Evolutionary conservation across 2,888 invertebrate genomes (phyloP).

Genomic region (Catocala fraxini): DNA sequence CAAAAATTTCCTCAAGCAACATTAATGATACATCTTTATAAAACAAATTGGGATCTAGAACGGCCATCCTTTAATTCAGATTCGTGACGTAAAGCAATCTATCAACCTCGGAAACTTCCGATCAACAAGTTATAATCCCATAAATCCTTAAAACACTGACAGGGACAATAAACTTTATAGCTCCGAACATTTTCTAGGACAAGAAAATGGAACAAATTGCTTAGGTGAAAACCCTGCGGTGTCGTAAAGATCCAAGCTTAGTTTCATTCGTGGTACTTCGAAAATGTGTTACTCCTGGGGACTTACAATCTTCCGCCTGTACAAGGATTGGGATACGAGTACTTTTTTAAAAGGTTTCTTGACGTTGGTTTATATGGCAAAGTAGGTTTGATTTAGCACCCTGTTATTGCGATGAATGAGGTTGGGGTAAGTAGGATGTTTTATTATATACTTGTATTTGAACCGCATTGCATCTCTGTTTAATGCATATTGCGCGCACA

Average conservation of each 20-base stretch:
- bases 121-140: slow-evolving; percentile 56
- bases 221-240: slow-evolving; percentile 72
- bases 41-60: slow-evolving; percentile 25
- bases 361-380: background rate
- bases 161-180: slow-evolving; percentile 60
- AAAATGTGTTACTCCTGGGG: slow-evolving; percentile 65
- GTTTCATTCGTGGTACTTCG: slow-evolving; percentile 63
- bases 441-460: too few relatives aligned
- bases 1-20: slow-evolving; percentile 13
- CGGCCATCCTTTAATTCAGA: slow-evolving; percentile 21
- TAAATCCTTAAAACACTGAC: slow-evolving; percentile 56
- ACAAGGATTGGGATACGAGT: slow-evolving; percentile 23
- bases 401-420: too few relatives aligned
- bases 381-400: background rate
- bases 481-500: too few relatives aligned
- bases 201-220: slow-evolving; percentile 65
- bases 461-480: too few relatives aligned
- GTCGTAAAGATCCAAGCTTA: slow-evolving; percentile 70
- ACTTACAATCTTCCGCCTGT: slow-evolving; percentile 48
- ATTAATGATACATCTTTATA: slow-evolving; percentile 20
- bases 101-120: slow-evolving; percentile 49
- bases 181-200: slow-evolving; percentile 61
- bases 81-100: slow-evolving; percentile 50
- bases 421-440: too few relatives aligned
- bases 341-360: slow-evolving; percentile 11